phyloP scores from a whole-genome alignment of 2,888 invertebrate genomes.

The Molanna angustata region DNA sequence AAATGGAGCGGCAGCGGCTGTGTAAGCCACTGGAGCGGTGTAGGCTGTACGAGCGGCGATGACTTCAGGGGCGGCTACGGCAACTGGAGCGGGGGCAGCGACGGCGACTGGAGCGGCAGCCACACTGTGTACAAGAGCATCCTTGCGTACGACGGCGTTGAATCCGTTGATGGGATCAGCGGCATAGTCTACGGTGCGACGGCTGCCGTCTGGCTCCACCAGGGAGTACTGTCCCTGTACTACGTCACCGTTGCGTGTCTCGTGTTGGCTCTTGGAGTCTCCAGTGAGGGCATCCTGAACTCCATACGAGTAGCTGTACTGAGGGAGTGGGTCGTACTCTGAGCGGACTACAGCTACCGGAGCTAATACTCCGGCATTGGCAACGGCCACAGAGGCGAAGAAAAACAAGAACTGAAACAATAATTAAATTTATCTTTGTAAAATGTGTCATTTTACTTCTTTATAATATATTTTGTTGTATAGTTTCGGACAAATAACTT shows the following conservation, averaged over 20 bases:
- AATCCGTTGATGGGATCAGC: constrained; percentile 2
- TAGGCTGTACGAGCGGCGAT: constrained; percentile 33
- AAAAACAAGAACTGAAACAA: too few species aligned
- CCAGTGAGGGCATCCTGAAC: background rate
- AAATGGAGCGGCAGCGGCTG: constrained; percentile 32
- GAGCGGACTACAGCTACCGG: too few species aligned
- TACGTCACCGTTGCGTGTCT: background rate
- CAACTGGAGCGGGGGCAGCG: constrained; percentile 21
- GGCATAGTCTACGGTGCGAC: background rate
- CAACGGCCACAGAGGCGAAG: too few species aligned
- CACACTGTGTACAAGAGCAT: background rate
- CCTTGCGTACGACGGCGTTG: background rate
- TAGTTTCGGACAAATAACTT: too few species aligned
- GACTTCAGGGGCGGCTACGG: constrained; percentile 10
- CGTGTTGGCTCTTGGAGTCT: background rate
- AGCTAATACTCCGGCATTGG: too few species aligned
- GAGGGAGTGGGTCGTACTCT: background rate
- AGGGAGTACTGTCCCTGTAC: constrained; percentile 3
- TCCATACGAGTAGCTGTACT: background rate
- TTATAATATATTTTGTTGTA: too few species aligned
- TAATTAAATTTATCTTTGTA: too few species aligned
- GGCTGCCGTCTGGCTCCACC: background rate
- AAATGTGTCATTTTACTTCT: too few species aligned
- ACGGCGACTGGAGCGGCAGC: background rate
- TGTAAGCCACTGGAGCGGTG: constrained; percentile 15